Evolutionary conservation across 1,140 invertebrate genomes (phyloP).

Genomic region (Sycophaga agraensis): DNA sequence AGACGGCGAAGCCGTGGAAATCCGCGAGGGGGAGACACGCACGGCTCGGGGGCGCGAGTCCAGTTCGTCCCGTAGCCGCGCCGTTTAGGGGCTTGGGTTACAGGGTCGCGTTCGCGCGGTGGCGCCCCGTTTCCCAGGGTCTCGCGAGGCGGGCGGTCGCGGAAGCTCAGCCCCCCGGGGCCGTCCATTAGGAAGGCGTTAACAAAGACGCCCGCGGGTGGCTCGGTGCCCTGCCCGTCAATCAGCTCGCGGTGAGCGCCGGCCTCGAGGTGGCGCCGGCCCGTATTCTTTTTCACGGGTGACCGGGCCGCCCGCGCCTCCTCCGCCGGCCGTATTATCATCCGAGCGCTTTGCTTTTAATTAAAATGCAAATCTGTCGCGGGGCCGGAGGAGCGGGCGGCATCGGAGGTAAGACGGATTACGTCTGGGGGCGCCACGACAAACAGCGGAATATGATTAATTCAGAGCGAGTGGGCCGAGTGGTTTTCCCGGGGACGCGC

Average conservation of each 20-base stretch:
- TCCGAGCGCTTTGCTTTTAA: slow-evolving; percentile 65
- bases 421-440: slow-evolving; percentile 54
- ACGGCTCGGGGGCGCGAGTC: too few species aligned
- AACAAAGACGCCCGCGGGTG: too few species aligned
- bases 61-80: background rate
- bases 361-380: slow-evolving; percentile 67
- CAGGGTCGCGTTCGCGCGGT: too few species aligned
- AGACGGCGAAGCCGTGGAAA: slow-evolving; percentile 57
- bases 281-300: slow-evolving; percentile 42
- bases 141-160: slow-evolving; percentile 18
- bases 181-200: slow-evolving; percentile 43
- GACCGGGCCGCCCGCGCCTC: slow-evolving; percentile 7
- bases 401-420: slow-evolving; percentile 59
- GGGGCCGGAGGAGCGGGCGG: slow-evolving; percentile 38
- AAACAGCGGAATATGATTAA: slow-evolving; percentile 60
- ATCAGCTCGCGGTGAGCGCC: slow-evolving; percentile 30
- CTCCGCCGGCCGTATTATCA: slow-evolving; percentile 60
- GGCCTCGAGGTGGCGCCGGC: background rate
- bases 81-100: slow-evolving; percentile 43
- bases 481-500: too few species aligned
- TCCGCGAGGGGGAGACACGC: slow-evolving; percentile 36
- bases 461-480: slow-evolving; percentile 39
- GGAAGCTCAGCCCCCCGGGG: slow-evolving; percentile 28
- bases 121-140: too few species aligned
- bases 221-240: too few species aligned